phyloP scores from a whole-genome alignment of 92 coral and sea anemone species.

The Desmophyllum pertusum region DNA sequence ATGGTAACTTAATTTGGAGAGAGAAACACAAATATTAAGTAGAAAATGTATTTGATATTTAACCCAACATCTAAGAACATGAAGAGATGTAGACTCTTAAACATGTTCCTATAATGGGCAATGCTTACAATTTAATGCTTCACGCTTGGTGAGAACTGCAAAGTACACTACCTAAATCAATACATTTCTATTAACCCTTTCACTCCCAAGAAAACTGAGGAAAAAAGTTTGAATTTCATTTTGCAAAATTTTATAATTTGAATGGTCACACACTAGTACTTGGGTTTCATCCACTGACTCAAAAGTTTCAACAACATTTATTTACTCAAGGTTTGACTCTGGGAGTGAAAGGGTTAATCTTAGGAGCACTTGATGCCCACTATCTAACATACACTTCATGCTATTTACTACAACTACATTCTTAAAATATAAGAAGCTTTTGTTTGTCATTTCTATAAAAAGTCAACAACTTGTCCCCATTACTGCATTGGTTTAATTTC shows the following conservation, averaged over 20 bases:
- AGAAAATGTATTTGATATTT: slow-evolving; percentile 4
- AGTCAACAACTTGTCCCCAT: not conserved
- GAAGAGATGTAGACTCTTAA: not conserved
- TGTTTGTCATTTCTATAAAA: slow-evolving; percentile 20
- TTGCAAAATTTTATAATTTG: no score
- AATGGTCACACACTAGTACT: no score
- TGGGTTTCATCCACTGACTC: no score
- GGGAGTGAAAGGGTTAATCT: no score
- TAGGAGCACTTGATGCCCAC: no score
- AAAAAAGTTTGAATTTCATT: no score
- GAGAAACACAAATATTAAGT: not conserved
- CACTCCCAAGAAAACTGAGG: no score
- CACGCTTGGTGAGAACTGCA: not conserved
- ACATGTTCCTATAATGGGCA: not conserved
- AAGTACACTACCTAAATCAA: not conserved
- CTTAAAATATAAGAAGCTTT: slow-evolving; percentile 16
- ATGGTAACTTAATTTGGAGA: not conserved
- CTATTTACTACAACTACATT: slow-evolving; percentile 3
- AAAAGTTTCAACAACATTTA: no score
- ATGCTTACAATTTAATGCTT: not conserved
- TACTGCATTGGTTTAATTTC: slow-evolving; percentile 7
- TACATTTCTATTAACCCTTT: not conserved
- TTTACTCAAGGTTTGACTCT: no score
- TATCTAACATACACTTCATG: not conserved
- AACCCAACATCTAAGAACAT: not conserved